phyloP scores from a whole-genome alignment of 2,113 vertebrate genomes.

The Pelodiscus sinensis region DNA sequence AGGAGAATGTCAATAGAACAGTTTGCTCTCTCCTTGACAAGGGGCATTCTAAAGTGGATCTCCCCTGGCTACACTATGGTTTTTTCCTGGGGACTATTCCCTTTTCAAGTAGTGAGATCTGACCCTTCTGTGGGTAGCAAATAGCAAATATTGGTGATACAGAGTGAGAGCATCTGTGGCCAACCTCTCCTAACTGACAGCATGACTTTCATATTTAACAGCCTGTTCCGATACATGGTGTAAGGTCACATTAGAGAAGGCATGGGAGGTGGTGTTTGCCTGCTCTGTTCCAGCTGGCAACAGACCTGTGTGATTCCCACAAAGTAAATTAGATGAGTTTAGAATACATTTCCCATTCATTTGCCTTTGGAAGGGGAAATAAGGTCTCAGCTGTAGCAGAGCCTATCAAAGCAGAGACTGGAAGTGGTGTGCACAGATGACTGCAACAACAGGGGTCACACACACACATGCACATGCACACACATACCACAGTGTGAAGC shows the following conservation, averaged over 20 bases:
- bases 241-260: not conserved
- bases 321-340: not conserved
- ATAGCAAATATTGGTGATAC: accelerated
- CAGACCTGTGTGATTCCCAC: not conserved
- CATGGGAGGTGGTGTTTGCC: not conserved
- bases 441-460: not conserved
- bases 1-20: not conserved
- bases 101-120: not conserved
- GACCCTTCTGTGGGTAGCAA: not conserved
- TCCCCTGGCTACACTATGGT: not conserved
- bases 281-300: conserved; percentile 32
- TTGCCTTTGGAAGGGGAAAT: not conserved
- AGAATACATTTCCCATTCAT: conserved; percentile 8
- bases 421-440: accelerated
- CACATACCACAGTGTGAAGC: not conserved
- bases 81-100: not conserved
- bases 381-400: not conserved
- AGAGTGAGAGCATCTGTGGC: not conserved
- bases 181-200: not conserved
- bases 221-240: not conserved
- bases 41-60: accelerated
- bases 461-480: accelerated
- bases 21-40: not conserved
- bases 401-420: not conserved
- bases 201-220: conserved; percentile 20